Evolutionary conservation across 2,113 vertebrate species (phyloP), one percentile per base, ranked within the genome.

Genomic region (Leuciscus idus): DNA sequence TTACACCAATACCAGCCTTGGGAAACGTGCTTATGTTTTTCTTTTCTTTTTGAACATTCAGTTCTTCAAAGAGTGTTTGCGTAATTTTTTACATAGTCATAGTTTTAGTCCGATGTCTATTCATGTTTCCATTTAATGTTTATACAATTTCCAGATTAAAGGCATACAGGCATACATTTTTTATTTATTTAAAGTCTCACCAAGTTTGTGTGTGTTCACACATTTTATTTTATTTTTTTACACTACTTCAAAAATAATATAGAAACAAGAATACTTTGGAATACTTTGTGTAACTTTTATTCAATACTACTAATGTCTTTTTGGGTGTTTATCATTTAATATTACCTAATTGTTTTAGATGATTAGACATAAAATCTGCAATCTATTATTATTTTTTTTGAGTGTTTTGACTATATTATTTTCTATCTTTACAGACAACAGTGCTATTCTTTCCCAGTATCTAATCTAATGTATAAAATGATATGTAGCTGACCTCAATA

Each of bases 401-500:
- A 0, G 0, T 62, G 59, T 23, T 73, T 9, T 23, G 11, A 75
- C n/a, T 26, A 75, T 28, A 7, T 75, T 48, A 2, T 75, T 50
- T 50, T 13, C n/a, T 15, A n/a, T 7, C 28, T 70, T 70, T 36
- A 70, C 7, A 36, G 28, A 36, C 7, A 70, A 36, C 17, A 15
- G 30, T 17, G 30, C 6, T 36, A 70, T 70, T 70, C 7, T 70
- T 33, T 70, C 15, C 17, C 21, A 43, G 43, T 48, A n/a, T 75
- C 21, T 75, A 72, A 23, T 36, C 21, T 75, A 43, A 23, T 36
- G 21, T 43, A 72, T 23, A 28, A 10, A 55, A 33, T 21, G 0
- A 50, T 50, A 7, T 50, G 26, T 36, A 83, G 11, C 46, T n/a
- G 2, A 83, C 81, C 81, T 83, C 21, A 72, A 21, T 19, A 72